Conservation (phyloP, 2,888 invertebrate species). For the Caradrina clavipalpis region DNA sequence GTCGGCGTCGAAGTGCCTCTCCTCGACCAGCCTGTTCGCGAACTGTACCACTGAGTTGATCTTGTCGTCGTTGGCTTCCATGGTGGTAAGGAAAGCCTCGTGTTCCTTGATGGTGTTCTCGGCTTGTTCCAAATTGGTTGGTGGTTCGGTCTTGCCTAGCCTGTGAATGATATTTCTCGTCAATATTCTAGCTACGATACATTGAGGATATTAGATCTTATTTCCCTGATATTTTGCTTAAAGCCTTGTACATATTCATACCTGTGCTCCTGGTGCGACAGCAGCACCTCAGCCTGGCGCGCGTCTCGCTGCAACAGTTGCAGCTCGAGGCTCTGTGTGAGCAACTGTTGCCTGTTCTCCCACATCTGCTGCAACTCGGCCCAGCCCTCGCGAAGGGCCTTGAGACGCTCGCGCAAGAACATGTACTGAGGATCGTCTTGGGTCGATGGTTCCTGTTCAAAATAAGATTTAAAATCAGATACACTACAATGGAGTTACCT, state of each 20-base stretch:
- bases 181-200: background rate
- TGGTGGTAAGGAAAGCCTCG: constrained; percentile 99
- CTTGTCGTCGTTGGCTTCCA: constrained; percentile 99
- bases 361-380: constrained; percentile 99
- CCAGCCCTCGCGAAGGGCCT: constrained; percentile 99
- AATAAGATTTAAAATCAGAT: background rate
- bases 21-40: constrained; percentile 97
- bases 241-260: background rate
- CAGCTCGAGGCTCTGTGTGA: constrained; percentile 98
- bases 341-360: constrained; percentile 98
- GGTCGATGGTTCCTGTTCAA: constrained; percentile 93
- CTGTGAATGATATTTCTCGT: constrained; percentile 63
- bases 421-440: constrained; percentile 99
- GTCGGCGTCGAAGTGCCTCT: constrained; percentile 98
- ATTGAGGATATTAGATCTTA: background rate
- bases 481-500: too few species aligned
- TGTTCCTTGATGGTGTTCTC: constrained; percentile 99
- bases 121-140: constrained; percentile 98
- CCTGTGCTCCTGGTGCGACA: constrained; percentile 99
- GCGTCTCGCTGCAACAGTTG: constrained; percentile 99
- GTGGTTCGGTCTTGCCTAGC: constrained; percentile 98
- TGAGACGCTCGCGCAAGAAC: constrained; percentile 99
- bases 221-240: background rate
- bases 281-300: constrained; percentile 98
- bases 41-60: constrained; percentile 99